Percentiles rank a stretch among this genome's conserved stretches.
Conservation (phyloP, 2,888 invertebrate species). For the Lasioglossum lativentre region DNA sequence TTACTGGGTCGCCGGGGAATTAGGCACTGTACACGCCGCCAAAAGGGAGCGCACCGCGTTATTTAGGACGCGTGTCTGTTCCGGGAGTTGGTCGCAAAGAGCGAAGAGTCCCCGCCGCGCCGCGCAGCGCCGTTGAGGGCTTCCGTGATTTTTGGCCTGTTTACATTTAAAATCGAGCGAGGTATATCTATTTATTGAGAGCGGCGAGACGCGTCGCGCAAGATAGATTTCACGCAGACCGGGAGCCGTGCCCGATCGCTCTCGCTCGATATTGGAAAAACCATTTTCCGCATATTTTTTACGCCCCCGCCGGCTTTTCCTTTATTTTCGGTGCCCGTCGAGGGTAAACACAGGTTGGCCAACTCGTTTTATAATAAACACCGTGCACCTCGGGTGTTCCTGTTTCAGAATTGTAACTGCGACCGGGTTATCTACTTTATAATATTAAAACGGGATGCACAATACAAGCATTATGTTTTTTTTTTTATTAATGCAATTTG, state of each 20-base stretch:
- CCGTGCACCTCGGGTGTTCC: conserved; percentile 18
- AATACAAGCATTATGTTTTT: no score
- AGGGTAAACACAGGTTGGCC: conserved; percentile 52
- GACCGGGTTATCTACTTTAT: not conserved
- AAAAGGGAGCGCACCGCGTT: not conserved
- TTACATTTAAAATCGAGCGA: conserved; percentile 58
- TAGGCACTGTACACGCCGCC: conserved; percentile 38
- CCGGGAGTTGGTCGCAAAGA: conserved; percentile 12
- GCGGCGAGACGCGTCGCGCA: not conserved
- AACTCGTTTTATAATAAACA: conserved; percentile 53
- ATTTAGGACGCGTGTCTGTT: conserved; percentile 40
- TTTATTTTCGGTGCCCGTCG: not conserved
- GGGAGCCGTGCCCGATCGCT: conserved; percentile 39
- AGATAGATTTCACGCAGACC: conserved; percentile 54
- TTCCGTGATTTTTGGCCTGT: conserved; percentile 50
- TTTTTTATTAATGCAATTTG: no score
- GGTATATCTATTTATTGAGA: conserved; percentile 55
- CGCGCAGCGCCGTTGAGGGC: no score
- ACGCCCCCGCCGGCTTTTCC: no score
- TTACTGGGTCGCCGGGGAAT: conserved; percentile 44
- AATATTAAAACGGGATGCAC: not conserved
- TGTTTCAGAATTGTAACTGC: conserved; percentile 46
- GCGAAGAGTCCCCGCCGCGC: not conserved
- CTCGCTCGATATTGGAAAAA: conserved; percentile 57
- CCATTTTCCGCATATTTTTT: conserved; percentile 48